Conservation (phyloP, 2,888 invertebrate genomes). For the Dorcus hopei region DNA sequence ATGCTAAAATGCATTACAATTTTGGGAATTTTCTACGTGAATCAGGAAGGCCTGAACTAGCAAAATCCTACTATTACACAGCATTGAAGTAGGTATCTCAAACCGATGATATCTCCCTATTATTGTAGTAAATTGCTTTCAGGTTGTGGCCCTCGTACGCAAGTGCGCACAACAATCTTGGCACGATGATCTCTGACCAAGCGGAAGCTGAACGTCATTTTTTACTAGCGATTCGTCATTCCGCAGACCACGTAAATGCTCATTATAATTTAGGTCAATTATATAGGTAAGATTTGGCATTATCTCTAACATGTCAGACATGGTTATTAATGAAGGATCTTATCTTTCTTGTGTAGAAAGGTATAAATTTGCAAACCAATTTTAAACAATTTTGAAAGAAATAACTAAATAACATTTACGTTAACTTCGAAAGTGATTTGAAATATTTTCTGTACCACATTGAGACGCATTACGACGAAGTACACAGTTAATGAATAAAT, state of each 20-base stretch:
- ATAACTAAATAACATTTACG: too few species aligned
- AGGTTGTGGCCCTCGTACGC: constrained; percentile 84
- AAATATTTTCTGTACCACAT: too few species aligned
- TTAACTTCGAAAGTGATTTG: too few species aligned
- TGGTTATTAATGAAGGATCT: too few species aligned
- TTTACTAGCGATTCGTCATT: constrained; percentile 68
- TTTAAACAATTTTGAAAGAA: too few species aligned
- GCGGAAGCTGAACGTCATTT: constrained; percentile 75
- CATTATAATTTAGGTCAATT: constrained; percentile 82
- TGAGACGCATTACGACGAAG: too few species aligned
- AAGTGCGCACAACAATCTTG: constrained; percentile 84
- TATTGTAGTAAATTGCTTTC: constrained; percentile 21
- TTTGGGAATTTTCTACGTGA: constrained; percentile 83
- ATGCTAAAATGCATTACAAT: constrained; percentile 89
- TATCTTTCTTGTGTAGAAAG: too few species aligned
- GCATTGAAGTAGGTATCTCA: constrained; percentile 65
- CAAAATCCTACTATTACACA: constrained; percentile 74
- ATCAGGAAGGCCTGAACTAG: constrained; percentile 66
- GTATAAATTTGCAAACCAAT: too few species aligned
- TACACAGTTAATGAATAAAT: too few species aligned
- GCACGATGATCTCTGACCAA: constrained; percentile 67
- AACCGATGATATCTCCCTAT: too few species aligned
- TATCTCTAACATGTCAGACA: too few species aligned
- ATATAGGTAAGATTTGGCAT: constrained; percentile 55
- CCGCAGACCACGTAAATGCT: constrained; percentile 76